Conservation (phyloP, 2,113 vertebrate genomes). For the Pan paniscus region DNA sequence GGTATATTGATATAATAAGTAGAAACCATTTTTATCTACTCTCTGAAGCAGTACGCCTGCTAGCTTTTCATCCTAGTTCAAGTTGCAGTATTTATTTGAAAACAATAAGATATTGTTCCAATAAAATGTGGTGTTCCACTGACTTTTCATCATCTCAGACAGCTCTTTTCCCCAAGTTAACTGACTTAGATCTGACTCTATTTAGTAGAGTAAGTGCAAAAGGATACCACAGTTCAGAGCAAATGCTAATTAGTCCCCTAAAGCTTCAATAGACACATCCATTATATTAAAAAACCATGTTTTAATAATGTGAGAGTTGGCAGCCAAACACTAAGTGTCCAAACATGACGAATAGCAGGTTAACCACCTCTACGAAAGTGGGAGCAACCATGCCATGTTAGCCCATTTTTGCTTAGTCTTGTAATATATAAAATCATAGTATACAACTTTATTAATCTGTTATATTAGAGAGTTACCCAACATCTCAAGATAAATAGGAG, state of each 20-base stretch:
- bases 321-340: constrained; percentile 39
- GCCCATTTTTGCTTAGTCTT: background rate
- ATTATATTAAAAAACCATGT: background rate
- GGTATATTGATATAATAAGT: constrained; percentile 38
- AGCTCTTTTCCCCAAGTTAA: background rate
- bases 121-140: background rate
- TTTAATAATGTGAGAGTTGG: constrained; percentile 27
- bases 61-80: constrained; percentile 4
- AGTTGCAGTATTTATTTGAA: constrained; percentile 49
- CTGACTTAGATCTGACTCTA: background rate
- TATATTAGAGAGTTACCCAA: background rate
- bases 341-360: constrained; percentile 17
- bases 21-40: constrained; percentile 52
- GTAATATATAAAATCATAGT: background rate
- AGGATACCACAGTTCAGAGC: background rate
- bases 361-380: background rate
- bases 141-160: background rate
- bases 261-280: background rate
- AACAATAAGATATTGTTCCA: background rate
- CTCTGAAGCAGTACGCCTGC: background rate
- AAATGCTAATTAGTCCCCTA: constrained; percentile 25
- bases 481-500: background rate
- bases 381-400: background rate
- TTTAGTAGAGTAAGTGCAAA: background rate
- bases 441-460: constrained; percentile 12